Base-by-base conservation (phyloP, 2,113 vertebrate genomes). In the Scomber scombrus region DNA sequence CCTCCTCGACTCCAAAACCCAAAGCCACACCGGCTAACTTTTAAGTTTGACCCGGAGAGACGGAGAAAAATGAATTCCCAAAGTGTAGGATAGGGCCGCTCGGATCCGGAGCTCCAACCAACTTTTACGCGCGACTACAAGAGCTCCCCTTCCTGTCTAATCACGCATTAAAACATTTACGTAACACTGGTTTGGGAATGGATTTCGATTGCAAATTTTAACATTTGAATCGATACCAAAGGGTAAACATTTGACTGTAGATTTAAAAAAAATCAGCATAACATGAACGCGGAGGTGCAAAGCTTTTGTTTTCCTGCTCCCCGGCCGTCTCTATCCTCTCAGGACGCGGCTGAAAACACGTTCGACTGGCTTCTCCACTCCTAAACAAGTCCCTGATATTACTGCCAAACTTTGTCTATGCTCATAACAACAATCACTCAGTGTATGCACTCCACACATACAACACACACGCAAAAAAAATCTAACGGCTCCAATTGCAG, bases 351-450 rank as follows among this genome's bases (percentile, higher is more conserved):
- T 82, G 65, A 91, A 97, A 97, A 98, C 97, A 95, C 94, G 96
- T 97, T 93, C 23, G 90, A 98, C 97, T 94, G 96, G 96, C 96
- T 96, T 90, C 89, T 92, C 95, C 94, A 95, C 94, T 95, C 93
- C 90, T 65, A 87, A 93, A 91, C 92, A 94, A 92, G 91, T 91
- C 91, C 85, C 77, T 83, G 88, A 89, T 92, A 92, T 90, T 91
- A 91, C 81, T 89, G 86, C 86, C 91, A 93, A 94, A 92, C 91
- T 95, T 92, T 92, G 84, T 84, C 73, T 87, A 57, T 91, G 86
- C 72, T 71, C 94, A 94, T 84, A 93, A 86, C 85, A 94, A 93
- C 89, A 88, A 67, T 69, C 50, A 49, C 52, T 43, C 70, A 70
- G 72, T 77, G 58, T 77, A 64, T 46, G 71, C 84, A 77, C 74